Evolutionary conservation across 1,140 invertebrate species (phyloP), one percentile per base, ranked within the genome.

Genomic region (Drosophila bocki): DNA sequence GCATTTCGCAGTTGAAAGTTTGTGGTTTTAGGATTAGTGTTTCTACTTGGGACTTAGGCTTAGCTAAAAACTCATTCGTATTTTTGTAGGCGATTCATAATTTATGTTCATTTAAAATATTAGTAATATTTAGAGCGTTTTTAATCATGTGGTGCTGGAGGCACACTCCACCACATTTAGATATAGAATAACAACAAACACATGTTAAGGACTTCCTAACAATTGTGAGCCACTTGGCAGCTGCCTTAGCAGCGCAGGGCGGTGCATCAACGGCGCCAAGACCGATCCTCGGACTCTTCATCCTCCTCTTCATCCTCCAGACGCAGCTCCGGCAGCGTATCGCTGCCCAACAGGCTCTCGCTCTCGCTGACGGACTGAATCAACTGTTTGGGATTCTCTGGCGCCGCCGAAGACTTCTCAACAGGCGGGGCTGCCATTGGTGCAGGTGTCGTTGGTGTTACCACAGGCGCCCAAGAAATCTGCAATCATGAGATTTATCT

Each of bases 251-350:
- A 48, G 37, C 56, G 80, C 33, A 64, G 60, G 68, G 82, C 82
- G 51, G 41, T 78, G 57, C 75, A 92, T 93, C 91, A 93, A 93
- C 92, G 92, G 57, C 92, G 92, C 92, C 92, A 93, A 17, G 92
- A 91, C 44, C 92, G 91, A 81, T 93, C 91, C 77, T 93, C 92
- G 42, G 91, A 86, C 68, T 93, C 92, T 45, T 93, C 92, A 32
- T 93, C 92, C 59, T 93, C 92, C 60, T 93, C 92, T 42, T 93
- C 92, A 71, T 93, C 92, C 63, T 93, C 92, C 17, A 93, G 65
- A 7, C 91, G 86, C n/a, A 92, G 45, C 68, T 93, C 92, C 6
- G 92, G 91, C 32, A 92, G 69, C 41, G 83, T 91, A 54, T 91
- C 86, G 59, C 70, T 83, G 51, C 83, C 87, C 58, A 87, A 67